These are phyloP conservation scores for Marmota flaviventris DNA, from an alignment of 2,113 vertebrate genomes.

Conservation along the genomic window DNA sequence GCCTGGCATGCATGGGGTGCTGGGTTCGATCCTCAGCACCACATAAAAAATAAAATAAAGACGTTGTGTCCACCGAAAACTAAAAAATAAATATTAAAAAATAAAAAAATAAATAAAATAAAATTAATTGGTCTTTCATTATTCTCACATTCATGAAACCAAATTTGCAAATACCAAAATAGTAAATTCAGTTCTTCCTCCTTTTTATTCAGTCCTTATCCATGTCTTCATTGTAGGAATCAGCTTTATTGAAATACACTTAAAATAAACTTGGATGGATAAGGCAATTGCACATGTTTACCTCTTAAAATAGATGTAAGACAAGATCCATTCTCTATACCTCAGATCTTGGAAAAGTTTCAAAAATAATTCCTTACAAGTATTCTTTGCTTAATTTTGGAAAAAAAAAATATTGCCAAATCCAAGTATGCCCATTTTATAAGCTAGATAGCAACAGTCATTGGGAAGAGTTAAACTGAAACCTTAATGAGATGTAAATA, in stretches of 20 bases:
- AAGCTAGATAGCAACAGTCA: neutral
- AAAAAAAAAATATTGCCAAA: neutral
- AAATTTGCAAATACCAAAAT: neutral
- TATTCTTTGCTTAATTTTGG: neutral
- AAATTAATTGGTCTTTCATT: neutral
- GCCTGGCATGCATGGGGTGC: too few species aligned
- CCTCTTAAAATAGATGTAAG: neutral
- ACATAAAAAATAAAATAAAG: too few species aligned
- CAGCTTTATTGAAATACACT: neutral
- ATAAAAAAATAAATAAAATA: too few species aligned
- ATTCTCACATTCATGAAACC: neutral
- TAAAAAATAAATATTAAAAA: too few species aligned
- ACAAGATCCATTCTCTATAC: neutral
- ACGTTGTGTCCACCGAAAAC: too few species aligned
- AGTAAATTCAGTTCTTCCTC: neutral
- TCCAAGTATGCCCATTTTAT: neutral
- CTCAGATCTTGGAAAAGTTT: neutral
- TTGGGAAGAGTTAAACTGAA: neutral
- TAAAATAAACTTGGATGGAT: neutral
- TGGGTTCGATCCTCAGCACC: too few species aligned
- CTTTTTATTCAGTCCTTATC: neutral
- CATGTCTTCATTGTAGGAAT: neutral
- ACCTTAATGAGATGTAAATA: neutral
- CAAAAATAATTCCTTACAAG: neutral
- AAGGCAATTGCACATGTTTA: neutral